phyloP scores from a whole-genome alignment of 2,113 vertebrate genomes.

The Pagrus major region DNA sequence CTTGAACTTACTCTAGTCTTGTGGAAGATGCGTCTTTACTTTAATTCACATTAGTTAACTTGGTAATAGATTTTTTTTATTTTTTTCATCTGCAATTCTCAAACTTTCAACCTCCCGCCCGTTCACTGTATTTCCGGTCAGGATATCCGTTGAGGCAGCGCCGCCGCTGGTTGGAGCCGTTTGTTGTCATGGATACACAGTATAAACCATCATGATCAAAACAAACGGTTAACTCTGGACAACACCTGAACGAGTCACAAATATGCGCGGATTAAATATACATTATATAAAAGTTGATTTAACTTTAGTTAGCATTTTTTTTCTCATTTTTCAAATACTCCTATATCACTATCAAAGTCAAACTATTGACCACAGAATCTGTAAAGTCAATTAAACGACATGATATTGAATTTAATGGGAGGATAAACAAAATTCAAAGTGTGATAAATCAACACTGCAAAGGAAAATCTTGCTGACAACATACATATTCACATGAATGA shows the following conservation, averaged over 20 bases:
- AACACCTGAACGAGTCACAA: no score
- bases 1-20: not conserved
- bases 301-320: not conserved
- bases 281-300: not conserved
- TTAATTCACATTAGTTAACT: not conserved
- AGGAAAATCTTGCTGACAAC: not conserved
- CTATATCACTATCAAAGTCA: fast-evolving
- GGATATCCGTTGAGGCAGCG: not conserved
- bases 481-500: not conserved
- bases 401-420: not conserved
- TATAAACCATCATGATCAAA: not conserved
- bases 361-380: not conserved
- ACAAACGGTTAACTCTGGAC: not conserved
- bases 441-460: not conserved
- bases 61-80: not conserved
- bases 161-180: not conserved
- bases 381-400: not conserved
- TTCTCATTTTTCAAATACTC: not conserved
- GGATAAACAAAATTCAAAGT: not conserved
- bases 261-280: not conserved
- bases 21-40: fast-evolving
- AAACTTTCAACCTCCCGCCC: constrained; percentile 70
- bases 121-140: constrained; percentile 36
- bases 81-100: not conserved
- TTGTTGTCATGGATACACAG: not conserved